Evolutionary conservation across 2,113 vertebrate genomes (phyloP).

Genomic region (Cairina moschata): DNA sequence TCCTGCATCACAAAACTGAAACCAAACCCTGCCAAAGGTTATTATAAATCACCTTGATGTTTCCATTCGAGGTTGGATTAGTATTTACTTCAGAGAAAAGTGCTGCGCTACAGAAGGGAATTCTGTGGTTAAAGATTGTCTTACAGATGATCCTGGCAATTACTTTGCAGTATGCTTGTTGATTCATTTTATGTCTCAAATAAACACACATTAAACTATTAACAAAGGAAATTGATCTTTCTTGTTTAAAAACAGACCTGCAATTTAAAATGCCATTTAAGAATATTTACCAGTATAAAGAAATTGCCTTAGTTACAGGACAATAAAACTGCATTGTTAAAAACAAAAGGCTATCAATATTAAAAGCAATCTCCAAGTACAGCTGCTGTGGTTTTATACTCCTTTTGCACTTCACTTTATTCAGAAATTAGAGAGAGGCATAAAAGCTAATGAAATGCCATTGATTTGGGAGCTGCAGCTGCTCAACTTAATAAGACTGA

Average conservation of each 20-base stretch:
- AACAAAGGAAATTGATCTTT: conserved; percentile 43
- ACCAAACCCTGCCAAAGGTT: neutral
- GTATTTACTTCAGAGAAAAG: neutral
- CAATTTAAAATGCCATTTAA: conserved; percentile 29
- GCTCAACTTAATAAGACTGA: conserved; percentile 77
- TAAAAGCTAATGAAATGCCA: conserved; percentile 74
- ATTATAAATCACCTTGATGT: neutral
- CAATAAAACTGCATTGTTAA: conserved; percentile 74
- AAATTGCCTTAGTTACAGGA: conserved; percentile 59
- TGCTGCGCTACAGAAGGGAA: neutral
- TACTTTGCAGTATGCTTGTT: neutral
- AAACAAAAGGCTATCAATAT: conserved; percentile 62
- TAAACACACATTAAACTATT: conserved; percentile 58
- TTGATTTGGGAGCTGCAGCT: conserved; percentile 74
- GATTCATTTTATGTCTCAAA: conserved; percentile 28
- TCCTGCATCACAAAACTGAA: neutral
- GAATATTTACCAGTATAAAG: conserved; percentile 27
- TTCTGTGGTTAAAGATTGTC: neutral
- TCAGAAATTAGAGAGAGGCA: conserved; percentile 72
- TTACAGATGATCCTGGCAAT: neutral
- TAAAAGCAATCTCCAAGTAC: conserved; percentile 68
- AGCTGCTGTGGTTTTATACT: conserved; percentile 71
- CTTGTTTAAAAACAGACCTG: conserved; percentile 40
- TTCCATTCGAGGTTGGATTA: neutral
- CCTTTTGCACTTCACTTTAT: conserved; percentile 72